A percentile compares a stretch with the other conserved stretches of the same genome.
These are phyloP conservation scores for Nipponacmea schrenckii DNA, from an alignment of 2,888 invertebrate species.

Conservation along the genomic window DNA sequence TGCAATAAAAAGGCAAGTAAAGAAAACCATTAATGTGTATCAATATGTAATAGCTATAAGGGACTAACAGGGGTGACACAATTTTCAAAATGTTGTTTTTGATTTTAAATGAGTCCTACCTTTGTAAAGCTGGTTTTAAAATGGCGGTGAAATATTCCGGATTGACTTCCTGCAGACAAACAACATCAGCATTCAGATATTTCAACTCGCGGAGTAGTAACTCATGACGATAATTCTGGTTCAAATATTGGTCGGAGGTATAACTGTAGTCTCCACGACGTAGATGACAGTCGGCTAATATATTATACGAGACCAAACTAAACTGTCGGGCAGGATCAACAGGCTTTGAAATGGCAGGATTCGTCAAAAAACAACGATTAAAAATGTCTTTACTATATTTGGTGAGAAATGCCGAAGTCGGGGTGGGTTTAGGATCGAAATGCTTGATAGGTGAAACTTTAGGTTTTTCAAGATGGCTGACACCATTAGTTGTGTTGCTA, in stretches of 20 bases:
- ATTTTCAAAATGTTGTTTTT: no score
- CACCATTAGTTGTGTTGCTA: constrained; percentile 9
- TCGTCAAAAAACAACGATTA: constrained; percentile 46
- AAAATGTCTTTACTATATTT: constrained; percentile 19
- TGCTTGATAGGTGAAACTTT: constrained; percentile 12
- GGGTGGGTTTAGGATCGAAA: constrained; percentile 19
- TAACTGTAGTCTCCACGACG: constrained; percentile 49
- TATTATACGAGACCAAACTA: constrained; percentile 63
- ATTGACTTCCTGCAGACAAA: constrained; percentile 66
- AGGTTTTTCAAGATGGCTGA: constrained; percentile 8
- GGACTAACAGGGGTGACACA: no score
- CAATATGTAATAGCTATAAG: no score
- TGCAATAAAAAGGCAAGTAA: background rate
- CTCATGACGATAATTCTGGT: constrained; percentile 51
- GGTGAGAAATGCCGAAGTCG: constrained; percentile 9
- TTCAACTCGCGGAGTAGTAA: constrained; percentile 58
- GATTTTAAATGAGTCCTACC: no score
- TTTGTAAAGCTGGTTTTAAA: constrained; percentile 48
- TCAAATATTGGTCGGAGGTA: constrained; percentile 46
- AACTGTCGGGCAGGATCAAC: constrained; percentile 50
- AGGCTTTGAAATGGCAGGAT: constrained; percentile 37
- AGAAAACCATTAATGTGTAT: background rate
- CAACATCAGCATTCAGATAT: constrained; percentile 60
- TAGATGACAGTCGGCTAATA: constrained; percentile 64
- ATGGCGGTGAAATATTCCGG: constrained; percentile 47